These are phyloP conservation scores for Oryzias melastigma DNA, from an alignment of 2,113 vertebrate species.

Conservation along the genomic window DNA sequence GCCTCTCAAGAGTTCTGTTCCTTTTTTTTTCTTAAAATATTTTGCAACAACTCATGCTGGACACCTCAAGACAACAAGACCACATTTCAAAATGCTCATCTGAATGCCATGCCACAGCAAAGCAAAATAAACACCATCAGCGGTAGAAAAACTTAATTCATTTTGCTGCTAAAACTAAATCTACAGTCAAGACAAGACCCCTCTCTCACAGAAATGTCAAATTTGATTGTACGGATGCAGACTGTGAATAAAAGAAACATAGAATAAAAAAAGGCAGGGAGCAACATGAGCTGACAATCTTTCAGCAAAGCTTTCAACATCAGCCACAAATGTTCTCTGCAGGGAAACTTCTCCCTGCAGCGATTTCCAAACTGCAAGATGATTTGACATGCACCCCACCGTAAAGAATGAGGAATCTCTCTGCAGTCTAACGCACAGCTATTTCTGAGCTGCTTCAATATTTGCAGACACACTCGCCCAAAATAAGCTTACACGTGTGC, in stretches of 20 bases:
- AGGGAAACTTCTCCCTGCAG: conserved; percentile 38
- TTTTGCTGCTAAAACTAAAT: neutral
- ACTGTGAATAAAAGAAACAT: conserved; percentile 25
- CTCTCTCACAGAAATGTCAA: neutral
- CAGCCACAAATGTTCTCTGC: conserved; percentile 39
- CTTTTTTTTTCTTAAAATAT: neutral
- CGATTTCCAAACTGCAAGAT: conserved; percentile 41
- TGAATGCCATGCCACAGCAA: conserved; percentile 33
- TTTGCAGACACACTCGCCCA: conserved; percentile 40
- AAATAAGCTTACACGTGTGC: conserved; percentile 53
- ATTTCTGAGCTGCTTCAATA: conserved; percentile 18
- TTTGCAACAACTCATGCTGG: conserved; percentile 40
- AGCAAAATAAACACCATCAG: conserved; percentile 4
- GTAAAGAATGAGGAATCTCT: conserved; percentile 36
- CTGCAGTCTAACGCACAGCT: conserved; percentile 32
- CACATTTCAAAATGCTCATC: conserved; percentile 31
- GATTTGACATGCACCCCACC: conserved; percentile 66
- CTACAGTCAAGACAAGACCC: conserved; percentile 5
- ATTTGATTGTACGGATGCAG: neutral
- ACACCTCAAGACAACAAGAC: conserved; percentile 17
- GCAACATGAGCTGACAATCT: conserved; percentile 43
- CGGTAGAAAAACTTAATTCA: neutral
- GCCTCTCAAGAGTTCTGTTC: too few species aligned
- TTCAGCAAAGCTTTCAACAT: conserved; percentile 56
- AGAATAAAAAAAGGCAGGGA: conserved; percentile 50